Evolutionary conservation across 1,140 invertebrate genomes (phyloP).

Genomic region (Zaprionus gabonicus): DNA sequence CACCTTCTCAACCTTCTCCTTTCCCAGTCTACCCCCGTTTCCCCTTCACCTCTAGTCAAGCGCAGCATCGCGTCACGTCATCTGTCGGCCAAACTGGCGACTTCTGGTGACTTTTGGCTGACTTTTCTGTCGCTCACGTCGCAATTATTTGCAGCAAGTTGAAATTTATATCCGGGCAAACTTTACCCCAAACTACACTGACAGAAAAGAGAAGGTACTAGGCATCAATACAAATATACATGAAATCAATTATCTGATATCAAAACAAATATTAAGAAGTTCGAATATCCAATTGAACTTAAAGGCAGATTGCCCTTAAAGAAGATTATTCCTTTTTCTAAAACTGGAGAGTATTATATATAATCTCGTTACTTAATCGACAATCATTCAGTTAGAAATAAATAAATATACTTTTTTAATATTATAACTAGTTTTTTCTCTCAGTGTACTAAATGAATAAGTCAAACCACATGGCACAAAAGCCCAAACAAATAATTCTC

Average conservation of each 20-base stretch:
- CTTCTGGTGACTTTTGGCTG: conserved; percentile 63
- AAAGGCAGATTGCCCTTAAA: no score
- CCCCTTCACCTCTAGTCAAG: neutral
- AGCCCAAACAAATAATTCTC: conserved; percentile 70
- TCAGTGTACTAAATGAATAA: neutral
- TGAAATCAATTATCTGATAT: no score
- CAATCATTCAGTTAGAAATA: no score
- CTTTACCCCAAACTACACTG: conserved; percentile 25
- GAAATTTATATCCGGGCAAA: conserved; percentile 68
- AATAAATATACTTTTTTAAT: no score
- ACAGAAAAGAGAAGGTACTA: neutral
- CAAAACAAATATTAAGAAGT: no score
- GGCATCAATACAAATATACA: no score
- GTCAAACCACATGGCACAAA: conserved; percentile 3
- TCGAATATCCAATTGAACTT: no score
- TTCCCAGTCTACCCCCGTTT: neutral
- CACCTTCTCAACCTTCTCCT: neutral
- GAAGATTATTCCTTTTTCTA: no score
- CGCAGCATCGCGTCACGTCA: conserved; percentile 37
- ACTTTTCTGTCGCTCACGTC: conserved; percentile 61
- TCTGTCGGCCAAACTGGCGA: conserved; percentile 65
- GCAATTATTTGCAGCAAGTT: conserved; percentile 81
- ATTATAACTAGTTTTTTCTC: neutral
- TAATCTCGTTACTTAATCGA: no score
- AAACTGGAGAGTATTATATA: no score